Conservation (phyloP, 2,797 vertebrate genomes). For the Anguilla marmorata region DNA sequence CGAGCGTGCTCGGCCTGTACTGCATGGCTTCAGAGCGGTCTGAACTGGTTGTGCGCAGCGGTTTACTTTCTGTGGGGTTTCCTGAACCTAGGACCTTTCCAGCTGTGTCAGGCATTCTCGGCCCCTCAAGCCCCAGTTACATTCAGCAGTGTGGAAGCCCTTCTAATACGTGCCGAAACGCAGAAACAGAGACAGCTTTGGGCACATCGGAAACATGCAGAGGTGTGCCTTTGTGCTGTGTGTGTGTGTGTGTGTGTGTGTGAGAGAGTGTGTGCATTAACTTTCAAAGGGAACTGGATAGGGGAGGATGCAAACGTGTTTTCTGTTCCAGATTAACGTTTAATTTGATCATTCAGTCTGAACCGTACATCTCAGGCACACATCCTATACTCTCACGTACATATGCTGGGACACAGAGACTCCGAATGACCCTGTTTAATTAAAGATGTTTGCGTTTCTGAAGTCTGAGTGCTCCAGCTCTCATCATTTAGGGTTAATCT, state of each 20-base stretch:
- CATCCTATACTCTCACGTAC: neutral
- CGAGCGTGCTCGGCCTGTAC: neutral
- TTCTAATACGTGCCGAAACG: neutral
- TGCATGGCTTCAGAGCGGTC: too few relatives aligned
- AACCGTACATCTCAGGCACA: neutral
- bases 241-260: neutral
- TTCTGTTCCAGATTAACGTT: neutral
- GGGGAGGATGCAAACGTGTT: neutral
- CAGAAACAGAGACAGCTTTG: neutral
- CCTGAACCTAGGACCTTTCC: neutral
- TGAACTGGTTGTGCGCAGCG: neutral
- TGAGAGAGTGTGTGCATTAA: neutral
- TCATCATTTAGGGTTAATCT: neutral
- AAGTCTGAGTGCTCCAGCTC: neutral
- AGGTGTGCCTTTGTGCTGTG: neutral
- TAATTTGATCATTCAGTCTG: neutral
- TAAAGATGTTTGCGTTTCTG: neutral
- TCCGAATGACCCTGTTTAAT: neutral
- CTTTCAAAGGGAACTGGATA: neutral
- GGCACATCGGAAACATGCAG: neutral
- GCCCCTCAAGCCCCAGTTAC: neutral
- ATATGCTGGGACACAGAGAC: neutral
- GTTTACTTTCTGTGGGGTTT: neutral
- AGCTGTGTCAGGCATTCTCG: neutral
- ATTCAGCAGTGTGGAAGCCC: neutral